Base-by-base conservation (phyloP, 2,113 vertebrate genomes). In the Phaethornis superciliosus region DNA sequence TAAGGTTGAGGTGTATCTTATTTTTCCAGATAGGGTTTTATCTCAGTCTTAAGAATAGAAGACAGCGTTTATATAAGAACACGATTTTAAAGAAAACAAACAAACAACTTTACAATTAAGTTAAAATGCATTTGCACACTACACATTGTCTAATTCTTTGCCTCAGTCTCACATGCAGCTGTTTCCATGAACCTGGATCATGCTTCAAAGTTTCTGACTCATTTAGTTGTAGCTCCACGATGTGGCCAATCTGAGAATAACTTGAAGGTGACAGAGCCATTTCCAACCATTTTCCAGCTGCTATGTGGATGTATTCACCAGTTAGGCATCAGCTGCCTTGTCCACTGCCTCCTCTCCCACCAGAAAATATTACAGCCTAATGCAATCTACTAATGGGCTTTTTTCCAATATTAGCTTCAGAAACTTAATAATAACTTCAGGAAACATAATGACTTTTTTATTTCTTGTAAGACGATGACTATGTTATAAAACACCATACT, bases 141-240 rank as follows among this genome's bases (percentile, higher is more conserved):
- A 56, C 12, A 52, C 3, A 27, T 60, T 54, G 60, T 37, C 32
- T 70, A 77, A 81, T 3, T 28, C 22, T 58, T 69, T 78, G 56
- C 54, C 46, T 47, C 42, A 68, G 56, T 54, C 46, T 47, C 42
- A 65, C 11, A 19, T 85, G 15, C 35, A 77, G 19, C 9, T 44
- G 32, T 65, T 74, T 70, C 12, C 2, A 49, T 7, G 18, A 56
- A 75, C 16, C 42, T 62, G 12, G 59, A 69, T 26, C 7, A 27
- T 10, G 30, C 10, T 44, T 60, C 37, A 8, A 85, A 80, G n/a
- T 46, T 76, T 95, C 46, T 10, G 22, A 88, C 89, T 97, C 74
- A 60, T 80, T 94, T 91, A 83, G n/a, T 28, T 77, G 42, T 60
- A 97, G 97, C 97, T 74, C 97, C 98, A 96, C 95, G 0, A 55